Base-by-base conservation (phyloP, 2,888 invertebrate species). In the Napeogenes inachia region DNA sequence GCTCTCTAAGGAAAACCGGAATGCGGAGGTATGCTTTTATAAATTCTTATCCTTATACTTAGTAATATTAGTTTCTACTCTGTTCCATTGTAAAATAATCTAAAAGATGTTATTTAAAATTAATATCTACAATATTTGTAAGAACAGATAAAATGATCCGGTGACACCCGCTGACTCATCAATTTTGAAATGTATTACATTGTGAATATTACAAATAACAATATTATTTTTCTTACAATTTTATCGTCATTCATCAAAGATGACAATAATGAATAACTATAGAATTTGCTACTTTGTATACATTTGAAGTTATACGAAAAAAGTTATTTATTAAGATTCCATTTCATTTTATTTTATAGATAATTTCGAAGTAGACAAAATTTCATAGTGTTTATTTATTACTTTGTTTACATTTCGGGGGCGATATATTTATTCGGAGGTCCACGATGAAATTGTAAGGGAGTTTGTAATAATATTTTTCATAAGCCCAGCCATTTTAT, bases 361-460 rank as follows among this genome's bases (percentile, higher is more conserved):
- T 78, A 76, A 64, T 66, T 68, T 68, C 65, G 68, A 56, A 33
- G 77, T 77, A 73, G 21, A 21, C 1, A 21, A 21, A 79, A 82
- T 84, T 76, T 77, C 75, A 72, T 73, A 72, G 66, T 80, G 75
- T 81, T 84, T 81, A 77, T 76, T 79, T 77, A 68, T 70, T 63
- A 67, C 67, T 60, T 65, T 80, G 74, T 81, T 77, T 81, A 75
- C 72, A 69, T 65, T 74, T 71, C 75, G 35, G 78, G 79, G 64
- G 65, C 61, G 61, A 56, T 64, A 68, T 73, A 68, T 73, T 73
- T 73, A 68, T 72, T 72, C 69, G 66, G 68, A 64, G 63, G 69
- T 68, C 71, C 67, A 67, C 71, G 71, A 71, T 62, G 45, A 67
- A 71, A 69, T 68, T 64, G 65, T 59, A 46, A 65, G 72, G 71